Conservation (phyloP, 2,113 vertebrate genomes). For the Odobenus rosmarus region DNA sequence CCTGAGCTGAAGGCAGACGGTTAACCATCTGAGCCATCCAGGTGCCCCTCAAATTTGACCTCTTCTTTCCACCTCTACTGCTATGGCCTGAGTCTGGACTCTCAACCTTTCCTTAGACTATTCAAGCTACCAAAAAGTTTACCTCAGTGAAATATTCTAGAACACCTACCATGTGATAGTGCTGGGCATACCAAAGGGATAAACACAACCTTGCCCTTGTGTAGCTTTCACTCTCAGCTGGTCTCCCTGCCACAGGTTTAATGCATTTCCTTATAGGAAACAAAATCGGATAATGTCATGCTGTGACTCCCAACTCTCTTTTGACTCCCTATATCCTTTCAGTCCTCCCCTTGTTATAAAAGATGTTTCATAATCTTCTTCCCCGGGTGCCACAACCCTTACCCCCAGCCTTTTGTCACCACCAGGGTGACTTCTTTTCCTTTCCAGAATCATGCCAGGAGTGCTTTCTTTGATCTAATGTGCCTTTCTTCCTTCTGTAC, state of each 20-base stretch:
- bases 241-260: not conserved
- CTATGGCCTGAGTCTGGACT: not conserved
- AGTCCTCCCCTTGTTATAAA: not conserved
- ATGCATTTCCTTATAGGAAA: constrained; percentile 12
- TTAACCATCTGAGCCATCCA: no score
- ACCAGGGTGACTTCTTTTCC: not conserved
- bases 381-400: no score
- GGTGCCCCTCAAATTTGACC: not conserved
- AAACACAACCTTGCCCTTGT: not conserved
- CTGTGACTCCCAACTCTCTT: not conserved
- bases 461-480: not conserved
- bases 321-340: not conserved
- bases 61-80: not conserved
- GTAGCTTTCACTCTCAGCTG: not conserved
- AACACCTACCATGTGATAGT: not conserved
- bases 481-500: not conserved
- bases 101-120: not conserved
- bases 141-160: not conserved
- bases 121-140: not conserved
- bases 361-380: not conserved
- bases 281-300: not conserved
- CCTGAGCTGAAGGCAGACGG: no score
- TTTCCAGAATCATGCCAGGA: not conserved
- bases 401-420: not conserved
- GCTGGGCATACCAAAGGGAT: not conserved